Evolutionary conservation across 2,888 invertebrate species (phyloP).

Genomic region (Atrina japonica): DNA sequence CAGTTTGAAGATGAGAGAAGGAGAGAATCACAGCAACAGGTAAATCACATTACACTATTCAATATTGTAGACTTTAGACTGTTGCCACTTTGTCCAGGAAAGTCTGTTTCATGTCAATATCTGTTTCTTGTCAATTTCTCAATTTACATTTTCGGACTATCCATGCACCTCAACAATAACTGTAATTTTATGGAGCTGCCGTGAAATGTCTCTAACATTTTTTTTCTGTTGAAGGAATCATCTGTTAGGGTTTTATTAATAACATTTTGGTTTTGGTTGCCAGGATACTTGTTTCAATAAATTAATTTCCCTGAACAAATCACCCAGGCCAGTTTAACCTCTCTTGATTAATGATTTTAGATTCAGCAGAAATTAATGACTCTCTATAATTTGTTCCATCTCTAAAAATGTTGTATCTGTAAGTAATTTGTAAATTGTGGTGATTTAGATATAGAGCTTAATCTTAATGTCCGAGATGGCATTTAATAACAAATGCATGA

Average conservation of each 20-base stretch:
- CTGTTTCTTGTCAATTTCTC: conserved; percentile 1
- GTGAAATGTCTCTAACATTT: not conserved
- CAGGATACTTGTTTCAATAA: too few relatives aligned
- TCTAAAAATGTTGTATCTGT: too few relatives aligned
- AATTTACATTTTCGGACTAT: not conserved
- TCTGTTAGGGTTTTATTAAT: not conserved
- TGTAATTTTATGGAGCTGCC: not conserved
- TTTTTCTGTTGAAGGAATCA: conserved; percentile 1
- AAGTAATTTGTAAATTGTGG: too few relatives aligned
- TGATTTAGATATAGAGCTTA: too few relatives aligned
- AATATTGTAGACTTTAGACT: not conserved
- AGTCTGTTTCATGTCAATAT: not conserved
- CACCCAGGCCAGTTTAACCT: too few relatives aligned
- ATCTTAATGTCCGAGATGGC: too few relatives aligned
- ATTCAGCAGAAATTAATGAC: too few relatives aligned
- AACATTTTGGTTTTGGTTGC: too few relatives aligned
- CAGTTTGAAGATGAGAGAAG: conserved; percentile 71
- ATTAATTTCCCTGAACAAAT: too few relatives aligned
- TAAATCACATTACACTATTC: not conserved
- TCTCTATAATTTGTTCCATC: too few relatives aligned
- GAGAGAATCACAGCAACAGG: conserved; percentile 47
- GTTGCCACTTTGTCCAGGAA: not conserved
- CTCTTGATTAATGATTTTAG: too few relatives aligned
- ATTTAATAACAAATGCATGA: too few relatives aligned
- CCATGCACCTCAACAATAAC: not conserved